Conservation (phyloP, 1,140 invertebrate species). For the Trigoniulus corallinus region DNA sequence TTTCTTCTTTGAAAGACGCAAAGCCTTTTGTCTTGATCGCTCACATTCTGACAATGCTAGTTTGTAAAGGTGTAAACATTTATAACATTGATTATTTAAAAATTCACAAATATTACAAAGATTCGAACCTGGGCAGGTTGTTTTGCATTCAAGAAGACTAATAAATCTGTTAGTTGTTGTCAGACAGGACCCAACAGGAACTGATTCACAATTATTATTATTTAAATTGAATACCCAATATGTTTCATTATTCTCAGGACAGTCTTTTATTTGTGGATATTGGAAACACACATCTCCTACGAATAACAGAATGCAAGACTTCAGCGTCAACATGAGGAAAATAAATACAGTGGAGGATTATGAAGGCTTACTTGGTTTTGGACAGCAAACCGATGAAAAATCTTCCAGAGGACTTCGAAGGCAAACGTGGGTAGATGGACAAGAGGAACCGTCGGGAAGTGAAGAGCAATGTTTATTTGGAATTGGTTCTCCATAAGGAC, state of each 20-base stretch:
- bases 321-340: background rate
- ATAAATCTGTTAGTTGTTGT: conserved; percentile 82
- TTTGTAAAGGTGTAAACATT: too few relatives aligned
- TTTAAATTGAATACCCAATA: conserved; percentile 66
- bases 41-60: conserved; percentile 36
- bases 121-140: conserved; percentile 49
- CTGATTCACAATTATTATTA: conserved; percentile 52
- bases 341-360: background rate
- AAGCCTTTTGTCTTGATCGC: conserved; percentile 52
- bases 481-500: conserved; percentile 43
- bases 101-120: too few relatives aligned
- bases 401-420: conserved; percentile 60
- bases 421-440: conserved; percentile 67
- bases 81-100: too few relatives aligned
- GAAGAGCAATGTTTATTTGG: background rate
- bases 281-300: conserved; percentile 65
- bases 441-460: conserved; percentile 43
- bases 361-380: conserved; percentile 45
- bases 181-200: conserved; percentile 49
- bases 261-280: conserved; percentile 35
- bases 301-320: too few relatives aligned
- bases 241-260: too few relatives aligned
- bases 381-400: conserved; percentile 55
- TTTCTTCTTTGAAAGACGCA: conserved; percentile 14
- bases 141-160: conserved; percentile 58